These are phyloP conservation scores for Mungos mungo DNA, from an alignment of 2,113 vertebrate genomes.

Conservation along the genomic window DNA sequence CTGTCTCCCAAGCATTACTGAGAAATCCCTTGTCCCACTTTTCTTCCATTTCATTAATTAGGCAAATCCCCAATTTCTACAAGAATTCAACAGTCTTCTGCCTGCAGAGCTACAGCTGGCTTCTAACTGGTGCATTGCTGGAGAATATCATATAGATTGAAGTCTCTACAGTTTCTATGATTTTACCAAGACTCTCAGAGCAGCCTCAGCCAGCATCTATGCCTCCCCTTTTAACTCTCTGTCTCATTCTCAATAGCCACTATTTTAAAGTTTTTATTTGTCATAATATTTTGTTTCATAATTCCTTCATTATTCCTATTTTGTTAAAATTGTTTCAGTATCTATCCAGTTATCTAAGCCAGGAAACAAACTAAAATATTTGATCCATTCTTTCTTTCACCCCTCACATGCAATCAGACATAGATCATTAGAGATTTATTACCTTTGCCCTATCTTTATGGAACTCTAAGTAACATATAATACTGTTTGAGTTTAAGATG, in stretches of 20 bases:
- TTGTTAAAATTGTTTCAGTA: neutral
- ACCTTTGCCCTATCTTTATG: neutral
- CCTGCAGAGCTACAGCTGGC: neutral
- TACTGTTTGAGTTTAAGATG: neutral
- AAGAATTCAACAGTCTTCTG: neutral
- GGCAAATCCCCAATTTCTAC: neutral
- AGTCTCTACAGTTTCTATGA: neutral
- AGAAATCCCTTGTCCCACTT: neutral
- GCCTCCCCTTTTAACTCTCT: neutral
- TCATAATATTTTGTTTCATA: neutral
- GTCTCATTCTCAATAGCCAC: neutral
- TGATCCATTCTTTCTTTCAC: neutral
- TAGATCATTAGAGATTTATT: neutral
- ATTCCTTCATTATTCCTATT: neutral
- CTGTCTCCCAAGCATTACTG: neutral
- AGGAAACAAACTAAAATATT: neutral
- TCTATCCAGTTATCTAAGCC: neutral
- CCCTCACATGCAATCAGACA: neutral
- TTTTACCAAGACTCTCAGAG: neutral
- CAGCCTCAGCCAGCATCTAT: neutral
- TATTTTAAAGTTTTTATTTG: neutral
- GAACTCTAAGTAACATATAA: neutral
- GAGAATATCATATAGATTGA: neutral
- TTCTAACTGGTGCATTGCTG: neutral
- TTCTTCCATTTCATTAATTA: neutral